Conservation (phyloP, 2,888 invertebrate species). For the Ametastegia equiseti region DNA sequence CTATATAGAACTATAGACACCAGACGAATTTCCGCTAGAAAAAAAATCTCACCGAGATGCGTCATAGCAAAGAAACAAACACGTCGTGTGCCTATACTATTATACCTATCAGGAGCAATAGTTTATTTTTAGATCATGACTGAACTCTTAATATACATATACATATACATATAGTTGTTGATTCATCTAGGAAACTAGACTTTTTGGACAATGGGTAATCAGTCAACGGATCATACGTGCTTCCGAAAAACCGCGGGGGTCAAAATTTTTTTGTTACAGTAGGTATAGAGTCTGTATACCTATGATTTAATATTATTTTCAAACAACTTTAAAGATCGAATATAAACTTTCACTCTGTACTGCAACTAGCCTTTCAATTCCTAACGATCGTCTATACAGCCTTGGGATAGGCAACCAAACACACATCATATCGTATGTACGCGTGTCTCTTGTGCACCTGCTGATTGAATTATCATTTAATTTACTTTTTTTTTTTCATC, state of each 20-base stretch:
- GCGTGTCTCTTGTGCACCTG: slow-evolving; percentile 60
- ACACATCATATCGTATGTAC: slow-evolving; percentile 53
- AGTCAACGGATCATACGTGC: background rate
- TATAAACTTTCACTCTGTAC: background rate
- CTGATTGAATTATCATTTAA: slow-evolving; percentile 7
- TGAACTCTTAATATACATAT: background rate
- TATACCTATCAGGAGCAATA: background rate
- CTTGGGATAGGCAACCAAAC: slow-evolving; percentile 58
- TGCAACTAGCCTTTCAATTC: background rate
- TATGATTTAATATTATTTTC: background rate
- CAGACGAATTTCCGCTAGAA: background rate
- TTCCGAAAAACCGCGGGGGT: background rate
- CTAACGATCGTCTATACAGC: background rate
- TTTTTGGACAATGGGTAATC: slow-evolving; percentile 2
- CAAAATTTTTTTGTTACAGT: background rate
- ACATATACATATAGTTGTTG: background rate
- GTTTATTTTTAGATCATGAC: background rate
- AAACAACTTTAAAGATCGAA: background rate
- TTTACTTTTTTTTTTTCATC: background rate
- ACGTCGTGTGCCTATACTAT: background rate
- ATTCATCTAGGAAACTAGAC: background rate
- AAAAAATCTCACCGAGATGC: no score
- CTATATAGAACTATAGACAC: background rate
- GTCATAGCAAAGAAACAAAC: no score
- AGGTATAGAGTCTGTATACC: background rate